These are phyloP conservation scores for Villa cingulata DNA, from an alignment of 2,888 invertebrate genomes.

Conservation along the genomic window DNA sequence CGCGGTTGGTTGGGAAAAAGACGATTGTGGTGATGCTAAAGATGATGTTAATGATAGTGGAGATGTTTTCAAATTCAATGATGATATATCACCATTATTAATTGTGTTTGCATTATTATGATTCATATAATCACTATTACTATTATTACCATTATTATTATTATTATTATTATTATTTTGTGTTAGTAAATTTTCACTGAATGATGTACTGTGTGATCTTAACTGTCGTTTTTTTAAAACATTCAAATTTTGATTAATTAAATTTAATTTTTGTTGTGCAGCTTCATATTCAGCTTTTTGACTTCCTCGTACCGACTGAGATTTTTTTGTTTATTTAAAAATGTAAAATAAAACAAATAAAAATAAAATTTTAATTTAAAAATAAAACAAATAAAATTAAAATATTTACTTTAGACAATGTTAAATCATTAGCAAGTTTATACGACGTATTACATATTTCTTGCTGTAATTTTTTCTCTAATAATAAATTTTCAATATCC, in stretches of 20 bases:
- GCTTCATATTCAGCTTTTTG: constrained; percentile 19
- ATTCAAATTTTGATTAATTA: constrained; percentile 19
- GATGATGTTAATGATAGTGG: background rate
- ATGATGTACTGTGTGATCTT: constrained; percentile 7
- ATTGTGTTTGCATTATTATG: too few relatives aligned
- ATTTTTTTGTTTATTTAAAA: too few relatives aligned
- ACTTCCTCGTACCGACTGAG: constrained; percentile 14
- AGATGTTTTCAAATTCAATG: background rate
- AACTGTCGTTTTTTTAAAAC: constrained; percentile 15
- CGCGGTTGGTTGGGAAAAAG: background rate
- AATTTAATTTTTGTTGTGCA: constrained; percentile 16
- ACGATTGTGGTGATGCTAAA: background rate
- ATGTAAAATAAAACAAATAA: background rate
- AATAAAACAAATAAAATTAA: background rate
- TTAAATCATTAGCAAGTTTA: constrained; percentile 13
- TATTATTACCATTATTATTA: background rate
- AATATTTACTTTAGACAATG: constrained; percentile 4
- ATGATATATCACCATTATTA: background rate
- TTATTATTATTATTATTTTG: background rate
- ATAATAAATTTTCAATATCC: constrained; percentile 14
- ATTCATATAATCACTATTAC: background rate
- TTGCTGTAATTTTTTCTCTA: constrained; percentile 15
- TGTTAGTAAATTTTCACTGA: background rate
- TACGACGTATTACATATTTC: constrained; percentile 14
- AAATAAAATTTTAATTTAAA: background rate